Percentiles rank a stretch among this genome's conserved stretches.
Evolutionary conservation across 2,113 vertebrate genomes (phyloP).

Genomic region (Ivindomyrus marchei): DNA sequence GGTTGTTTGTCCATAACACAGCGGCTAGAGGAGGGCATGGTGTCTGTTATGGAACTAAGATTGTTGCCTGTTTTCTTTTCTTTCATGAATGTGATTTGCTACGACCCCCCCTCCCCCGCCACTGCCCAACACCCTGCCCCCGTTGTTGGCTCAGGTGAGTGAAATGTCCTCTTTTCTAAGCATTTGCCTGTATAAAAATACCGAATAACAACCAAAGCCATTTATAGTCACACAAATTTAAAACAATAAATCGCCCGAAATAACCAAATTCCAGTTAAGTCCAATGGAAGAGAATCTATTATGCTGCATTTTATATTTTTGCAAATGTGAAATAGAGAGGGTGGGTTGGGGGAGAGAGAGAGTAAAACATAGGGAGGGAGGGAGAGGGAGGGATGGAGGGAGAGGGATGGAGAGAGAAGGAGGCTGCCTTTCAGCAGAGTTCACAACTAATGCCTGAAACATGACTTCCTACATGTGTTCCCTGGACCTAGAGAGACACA

Average conservation of each 20-base stretch:
- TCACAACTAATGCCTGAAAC: slow-evolving; percentile 44
- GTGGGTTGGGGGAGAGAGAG: slow-evolving; percentile 26
- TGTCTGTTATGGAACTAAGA: background rate
- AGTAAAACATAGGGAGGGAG: background rate
- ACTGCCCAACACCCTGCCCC: background rate
- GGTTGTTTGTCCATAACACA: background rate
- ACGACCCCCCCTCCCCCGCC: background rate
- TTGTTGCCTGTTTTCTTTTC: slow-evolving; percentile 22
- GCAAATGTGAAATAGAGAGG: background rate
- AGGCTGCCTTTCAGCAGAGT: slow-evolving; percentile 8
- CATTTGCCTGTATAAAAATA: background rate
- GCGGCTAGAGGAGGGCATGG: background rate
- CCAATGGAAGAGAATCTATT: background rate
- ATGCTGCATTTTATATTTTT: slow-evolving; percentile 1
- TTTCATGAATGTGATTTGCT: slow-evolving; percentile 18
- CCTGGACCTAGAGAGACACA: slow-evolving; percentile 41
- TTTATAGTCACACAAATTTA: background rate
- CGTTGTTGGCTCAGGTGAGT: slow-evolving; percentile 46
- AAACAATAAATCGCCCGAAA: background rate
- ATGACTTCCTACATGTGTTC: slow-evolving; percentile 53
- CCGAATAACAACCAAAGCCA: background rate
- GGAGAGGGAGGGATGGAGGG: too few relatives aligned
- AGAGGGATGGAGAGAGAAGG: background rate
- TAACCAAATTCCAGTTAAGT: background rate
- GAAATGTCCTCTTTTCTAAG: background rate